phyloP scores from a whole-genome alignment of 1,140 invertebrate species.

The Meteorus sp. region DNA sequence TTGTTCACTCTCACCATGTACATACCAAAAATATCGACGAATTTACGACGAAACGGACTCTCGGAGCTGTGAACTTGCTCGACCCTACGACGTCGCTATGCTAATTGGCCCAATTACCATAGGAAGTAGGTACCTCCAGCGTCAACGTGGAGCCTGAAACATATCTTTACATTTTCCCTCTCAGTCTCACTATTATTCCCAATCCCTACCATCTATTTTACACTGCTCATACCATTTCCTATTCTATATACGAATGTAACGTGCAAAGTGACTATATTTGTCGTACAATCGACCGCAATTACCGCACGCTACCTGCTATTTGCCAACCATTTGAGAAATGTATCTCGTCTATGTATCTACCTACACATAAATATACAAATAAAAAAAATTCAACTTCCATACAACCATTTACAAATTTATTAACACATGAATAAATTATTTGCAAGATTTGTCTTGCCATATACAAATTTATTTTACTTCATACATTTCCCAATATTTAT shows the following conservation, averaged over 20 bases:
- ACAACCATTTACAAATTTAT: no score
- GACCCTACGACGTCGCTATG: constrained; percentile 49
- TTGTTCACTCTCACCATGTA: no score
- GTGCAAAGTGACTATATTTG: constrained; percentile 43
- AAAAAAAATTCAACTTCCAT: neutral
- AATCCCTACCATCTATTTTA: constrained; percentile 1
- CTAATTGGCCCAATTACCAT: constrained; percentile 59
- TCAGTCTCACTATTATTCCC: neutral
- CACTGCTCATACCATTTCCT: neutral
- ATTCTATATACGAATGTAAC: neutral
- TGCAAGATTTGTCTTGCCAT: no score
- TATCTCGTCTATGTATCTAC: neutral
- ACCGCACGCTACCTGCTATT: constrained; percentile 29
- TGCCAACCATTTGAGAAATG: neutral
- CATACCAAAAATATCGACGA: constrained; percentile 47
- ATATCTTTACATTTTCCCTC: constrained; percentile 3
- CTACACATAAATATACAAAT: neutral
- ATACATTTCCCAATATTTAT: no score
- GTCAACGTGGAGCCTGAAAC: neutral
- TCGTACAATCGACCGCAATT: constrained; percentile 54
- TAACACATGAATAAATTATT: no score
- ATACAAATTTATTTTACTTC: no score
- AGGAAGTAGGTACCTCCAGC: constrained; percentile 44
- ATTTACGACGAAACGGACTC: constrained; percentile 57
- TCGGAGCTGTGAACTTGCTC: constrained; percentile 37